Conservation (phyloP, 64 coral and sea anemone genomes). For the Acropora yongei region DNA sequence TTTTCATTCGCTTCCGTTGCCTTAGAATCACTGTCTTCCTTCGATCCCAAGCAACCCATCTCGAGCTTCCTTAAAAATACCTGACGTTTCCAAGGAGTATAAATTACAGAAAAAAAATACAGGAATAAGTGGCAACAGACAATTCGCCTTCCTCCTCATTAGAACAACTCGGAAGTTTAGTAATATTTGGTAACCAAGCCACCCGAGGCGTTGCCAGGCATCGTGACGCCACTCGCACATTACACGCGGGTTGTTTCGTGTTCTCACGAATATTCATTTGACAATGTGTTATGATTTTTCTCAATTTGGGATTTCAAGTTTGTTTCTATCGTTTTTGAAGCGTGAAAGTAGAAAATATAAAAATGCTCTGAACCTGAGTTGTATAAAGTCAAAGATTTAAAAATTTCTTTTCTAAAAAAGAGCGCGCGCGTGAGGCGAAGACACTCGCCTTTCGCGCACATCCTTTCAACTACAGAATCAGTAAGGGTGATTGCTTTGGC, state of each 20-base stretch:
- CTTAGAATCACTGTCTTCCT: slow-evolving; percentile 31
- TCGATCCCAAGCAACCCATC: slow-evolving; percentile 72
- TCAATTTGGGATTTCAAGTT: too few species aligned
- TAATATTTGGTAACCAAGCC: slow-evolving; percentile 27
- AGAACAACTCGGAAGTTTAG: neutral
- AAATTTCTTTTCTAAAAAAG: too few species aligned
- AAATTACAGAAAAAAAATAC: neutral
- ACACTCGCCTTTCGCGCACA: too few species aligned
- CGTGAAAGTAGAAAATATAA: too few species aligned
- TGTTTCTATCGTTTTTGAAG: too few species aligned
- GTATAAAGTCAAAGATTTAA: too few species aligned
- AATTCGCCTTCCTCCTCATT: too few species aligned
- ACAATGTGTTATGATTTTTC: too few species aligned
- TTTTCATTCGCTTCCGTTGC: slow-evolving; percentile 67
- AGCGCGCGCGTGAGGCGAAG: too few species aligned
- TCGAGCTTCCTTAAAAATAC: neutral
- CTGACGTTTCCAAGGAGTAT: neutral
- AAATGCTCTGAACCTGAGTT: too few species aligned
- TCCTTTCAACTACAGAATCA: too few species aligned
- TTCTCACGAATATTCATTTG: neutral
- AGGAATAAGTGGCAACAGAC: neutral
- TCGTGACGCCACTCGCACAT: slow-evolving; percentile 39
- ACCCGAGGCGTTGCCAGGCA: slow-evolving; percentile 14
- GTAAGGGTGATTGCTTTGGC: too few species aligned
- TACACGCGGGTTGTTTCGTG: neutral